Base-by-base conservation (phyloP, 1,140 invertebrate genomes). In the Drosophila littoralis region DNA sequence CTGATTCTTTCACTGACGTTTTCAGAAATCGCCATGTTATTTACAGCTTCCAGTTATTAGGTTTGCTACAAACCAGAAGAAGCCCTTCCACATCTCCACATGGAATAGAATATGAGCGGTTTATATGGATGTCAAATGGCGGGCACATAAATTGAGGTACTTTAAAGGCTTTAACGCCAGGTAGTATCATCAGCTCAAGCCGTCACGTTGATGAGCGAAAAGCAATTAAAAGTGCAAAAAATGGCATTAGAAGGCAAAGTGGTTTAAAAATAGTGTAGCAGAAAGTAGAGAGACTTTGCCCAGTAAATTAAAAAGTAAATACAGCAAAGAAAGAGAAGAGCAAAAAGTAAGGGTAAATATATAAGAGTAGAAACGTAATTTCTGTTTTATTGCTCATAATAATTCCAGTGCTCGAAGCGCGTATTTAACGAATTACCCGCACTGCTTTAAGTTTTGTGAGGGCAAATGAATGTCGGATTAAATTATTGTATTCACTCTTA, bases 21-120 rank as follows among this genome's bases (percentile, higher is more conserved):
- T 51, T 35, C 36, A 43, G 52, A 28, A 59, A 40, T 66, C 70
- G 46, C 46, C 63, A 67, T 43, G 52, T 57, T 73, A 73, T 73
- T 68, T 73, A 61, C 57, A 74, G 55, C 67, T 76, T 54, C 38
- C 58, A 66, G 59, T 65, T 83, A 72, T 79, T 48, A 61, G 75
- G 48, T 72, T 83, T 58, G 71, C 63, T 63, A 58, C 66, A 78
- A 65, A 61, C 54, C 48, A 43, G 36, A 59, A 43, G 43, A 59
- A 70, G 43, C 42, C 43, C 6, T n/a, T 15, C 9, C 38, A 35
- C 15, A 17, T 54, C 28, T 58, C 36, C 22, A 45, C 28, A 68
- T 32, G 40, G 22, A 65, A 71, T 60, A 48, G 54, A 65, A 66
- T 60, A 72, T 50, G 38, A 45, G 42, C 54, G 73, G 42, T 17